Evolutionary conservation across 2,888 invertebrate genomes (phyloP).

Genomic region (Pseudococcus viburni): DNA sequence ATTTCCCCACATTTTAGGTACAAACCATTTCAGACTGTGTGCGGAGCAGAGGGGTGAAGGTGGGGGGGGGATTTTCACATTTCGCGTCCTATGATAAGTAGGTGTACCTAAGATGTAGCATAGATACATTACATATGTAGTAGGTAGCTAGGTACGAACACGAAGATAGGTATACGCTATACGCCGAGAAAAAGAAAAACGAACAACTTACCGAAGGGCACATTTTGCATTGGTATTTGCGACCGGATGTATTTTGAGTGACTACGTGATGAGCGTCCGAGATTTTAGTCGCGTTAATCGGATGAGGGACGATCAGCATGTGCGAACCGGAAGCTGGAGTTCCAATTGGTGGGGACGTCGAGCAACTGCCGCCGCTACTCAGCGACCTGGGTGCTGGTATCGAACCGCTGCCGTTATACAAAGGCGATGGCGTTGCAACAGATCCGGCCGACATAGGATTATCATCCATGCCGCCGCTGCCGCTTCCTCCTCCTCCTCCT

Average conservation of each 20-base stretch:
- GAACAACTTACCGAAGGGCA: conserved; percentile 88
- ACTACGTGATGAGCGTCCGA: conserved; percentile 71
- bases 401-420: conserved; percentile 66
- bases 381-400: conserved; percentile 69
- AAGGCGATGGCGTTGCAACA: conserved; percentile 62
- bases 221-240: conserved; percentile 97
- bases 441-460: conserved; percentile 66
- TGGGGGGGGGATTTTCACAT: too few relatives aligned
- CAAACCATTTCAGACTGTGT: too few relatives aligned
- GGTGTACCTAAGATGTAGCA: too few relatives aligned
- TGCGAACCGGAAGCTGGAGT: conserved; percentile 77
- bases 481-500: background rate
- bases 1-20: too few relatives aligned
- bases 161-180: too few relatives aligned
- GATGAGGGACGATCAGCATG: conserved; percentile 90
- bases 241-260: conserved; percentile 71
- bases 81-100: too few relatives aligned
- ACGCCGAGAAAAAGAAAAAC: too few relatives aligned
- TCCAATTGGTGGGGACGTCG: conserved; percentile 74
- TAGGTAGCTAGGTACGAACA: too few relatives aligned
- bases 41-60: too few relatives aligned
- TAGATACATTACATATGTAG: too few relatives aligned
- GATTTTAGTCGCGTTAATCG: conserved; percentile 74
- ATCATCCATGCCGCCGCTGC: conserved; percentile 60
- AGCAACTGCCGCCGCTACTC: conserved; percentile 71